Conservation (phyloP, 2,797 vertebrate genomes). For the Dipus sagitta region DNA sequence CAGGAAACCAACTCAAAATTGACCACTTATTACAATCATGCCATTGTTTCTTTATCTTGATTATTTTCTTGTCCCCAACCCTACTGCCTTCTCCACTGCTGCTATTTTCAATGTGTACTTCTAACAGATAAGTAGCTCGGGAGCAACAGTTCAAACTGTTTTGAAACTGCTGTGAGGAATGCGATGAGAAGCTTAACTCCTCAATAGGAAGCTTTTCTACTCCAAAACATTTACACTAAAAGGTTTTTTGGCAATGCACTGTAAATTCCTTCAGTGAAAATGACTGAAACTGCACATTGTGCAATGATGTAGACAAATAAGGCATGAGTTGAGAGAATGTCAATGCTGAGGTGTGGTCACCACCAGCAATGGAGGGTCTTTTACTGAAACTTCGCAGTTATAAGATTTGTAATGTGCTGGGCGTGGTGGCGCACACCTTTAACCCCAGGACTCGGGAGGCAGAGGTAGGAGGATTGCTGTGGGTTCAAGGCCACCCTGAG, state of each 20-base stretch:
- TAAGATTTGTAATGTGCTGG: conserved; percentile 25
- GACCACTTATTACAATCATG: no score
- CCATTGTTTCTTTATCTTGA: no score
- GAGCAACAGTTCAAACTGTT: conserved; percentile 11
- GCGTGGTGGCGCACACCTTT: no score
- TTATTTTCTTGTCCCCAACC: no score
- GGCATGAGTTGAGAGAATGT: conserved; percentile 25
- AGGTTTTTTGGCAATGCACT: conserved; percentile 56
- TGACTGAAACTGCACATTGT: neutral
- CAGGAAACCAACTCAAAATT: no score
- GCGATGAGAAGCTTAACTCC: neutral
- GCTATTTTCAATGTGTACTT: no score
- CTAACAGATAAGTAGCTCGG: neutral
- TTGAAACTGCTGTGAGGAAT: conserved; percentile 24
- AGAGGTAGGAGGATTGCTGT: no score
- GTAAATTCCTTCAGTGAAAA: conserved; percentile 54
- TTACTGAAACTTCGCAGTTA: conserved; percentile 33
- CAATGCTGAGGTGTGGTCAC: conserved; percentile 45
- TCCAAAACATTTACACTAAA: conserved; percentile 54
- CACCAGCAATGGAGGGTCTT: neutral
- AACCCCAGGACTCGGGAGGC: no score
- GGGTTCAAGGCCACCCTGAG: no score
- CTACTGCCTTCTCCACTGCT: no score
- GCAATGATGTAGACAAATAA: conserved; percentile 41
- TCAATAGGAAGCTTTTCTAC: conserved; percentile 30